phyloP scores from a whole-genome alignment of 2,888 invertebrate species.

The Disparrhopalites patrizii region DNA sequence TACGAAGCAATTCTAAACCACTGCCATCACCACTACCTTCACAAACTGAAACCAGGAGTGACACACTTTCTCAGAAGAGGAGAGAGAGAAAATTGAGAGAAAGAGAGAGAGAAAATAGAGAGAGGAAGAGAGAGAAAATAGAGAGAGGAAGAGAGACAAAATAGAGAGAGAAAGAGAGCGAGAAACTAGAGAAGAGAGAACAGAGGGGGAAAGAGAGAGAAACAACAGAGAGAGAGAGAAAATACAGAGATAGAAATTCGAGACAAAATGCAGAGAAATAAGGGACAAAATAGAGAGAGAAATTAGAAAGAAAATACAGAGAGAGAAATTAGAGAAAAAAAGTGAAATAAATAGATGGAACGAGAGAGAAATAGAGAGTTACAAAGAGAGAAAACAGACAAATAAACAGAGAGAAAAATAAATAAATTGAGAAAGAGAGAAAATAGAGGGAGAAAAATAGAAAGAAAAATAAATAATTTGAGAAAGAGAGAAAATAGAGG shows the following conservation, averaged over 20 bases:
- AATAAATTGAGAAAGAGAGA: too few relatives aligned
- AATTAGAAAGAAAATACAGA: constrained; percentile 11
- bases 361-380: too few relatives aligned
- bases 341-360: too few relatives aligned
- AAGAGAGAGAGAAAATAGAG: not conserved
- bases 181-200: not conserved
- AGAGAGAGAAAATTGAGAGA: not conserved
- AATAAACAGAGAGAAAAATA: too few relatives aligned
- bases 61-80: too few relatives aligned
- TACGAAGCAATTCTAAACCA: too few relatives aligned
- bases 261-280: constrained; percentile 17
- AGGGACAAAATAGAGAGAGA: not conserved
- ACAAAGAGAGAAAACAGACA: too few relatives aligned
- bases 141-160: not conserved
- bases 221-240: too few relatives aligned
- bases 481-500: too few relatives aligned
- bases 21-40: not conserved
- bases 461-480: too few relatives aligned
- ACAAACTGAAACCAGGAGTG: too few relatives aligned
- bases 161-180: not conserved
- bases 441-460: too few relatives aligned
- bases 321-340: constrained; percentile 36
- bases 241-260: constrained; percentile 17
- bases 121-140: not conserved
- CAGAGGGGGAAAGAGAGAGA: not conserved